A percentile compares a stretch with the other conserved stretches of the same genome.
These are phyloP conservation scores for Lamproptera curius DNA, from an alignment of 2,888 invertebrate species.

Conservation along the genomic window DNA sequence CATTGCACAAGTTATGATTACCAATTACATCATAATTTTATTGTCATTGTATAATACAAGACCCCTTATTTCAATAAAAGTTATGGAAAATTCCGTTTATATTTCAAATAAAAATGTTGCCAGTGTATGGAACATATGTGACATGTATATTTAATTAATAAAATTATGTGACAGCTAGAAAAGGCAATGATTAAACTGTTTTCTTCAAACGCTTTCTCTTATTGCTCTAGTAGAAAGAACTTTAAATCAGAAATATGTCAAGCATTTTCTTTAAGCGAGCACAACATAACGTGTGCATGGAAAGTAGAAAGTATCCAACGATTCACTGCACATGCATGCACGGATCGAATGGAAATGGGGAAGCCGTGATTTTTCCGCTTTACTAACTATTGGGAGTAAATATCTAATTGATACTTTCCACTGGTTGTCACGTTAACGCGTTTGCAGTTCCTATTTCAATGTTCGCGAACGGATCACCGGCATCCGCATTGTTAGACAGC, in stretches of 20 bases:
- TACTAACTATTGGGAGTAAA: constrained; percentile 40
- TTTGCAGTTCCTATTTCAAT: neutral
- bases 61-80: too few relatives aligned
- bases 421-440: constrained; percentile 18
- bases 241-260: constrained; percentile 64
- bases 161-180: neutral
- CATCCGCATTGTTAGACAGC: neutral
- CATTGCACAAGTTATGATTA: too few relatives aligned
- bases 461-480: neutral
- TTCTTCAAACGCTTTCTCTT: constrained; percentile 60
- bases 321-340: constrained; percentile 74
- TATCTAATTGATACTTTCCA: constrained; percentile 24
- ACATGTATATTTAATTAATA: neutral
- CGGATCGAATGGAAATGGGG: constrained; percentile 40
- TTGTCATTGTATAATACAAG: too few relatives aligned
- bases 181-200: constrained; percentile 7
- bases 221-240: constrained; percentile 66
- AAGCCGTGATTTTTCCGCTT: constrained; percentile 47
- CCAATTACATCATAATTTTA: too few relatives aligned
- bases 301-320: constrained; percentile 75
- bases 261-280: constrained; percentile 70
- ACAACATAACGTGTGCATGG: constrained; percentile 57
- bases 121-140: too few relatives aligned
- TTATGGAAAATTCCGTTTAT: too few relatives aligned
- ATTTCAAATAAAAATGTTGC: too few relatives aligned